Percentiles rank a stretch among this genome's conserved stretches.
These are phyloP conservation scores for Nasua narica DNA, from an alignment of 2,797 vertebrate species.

Conservation along the genomic window DNA sequence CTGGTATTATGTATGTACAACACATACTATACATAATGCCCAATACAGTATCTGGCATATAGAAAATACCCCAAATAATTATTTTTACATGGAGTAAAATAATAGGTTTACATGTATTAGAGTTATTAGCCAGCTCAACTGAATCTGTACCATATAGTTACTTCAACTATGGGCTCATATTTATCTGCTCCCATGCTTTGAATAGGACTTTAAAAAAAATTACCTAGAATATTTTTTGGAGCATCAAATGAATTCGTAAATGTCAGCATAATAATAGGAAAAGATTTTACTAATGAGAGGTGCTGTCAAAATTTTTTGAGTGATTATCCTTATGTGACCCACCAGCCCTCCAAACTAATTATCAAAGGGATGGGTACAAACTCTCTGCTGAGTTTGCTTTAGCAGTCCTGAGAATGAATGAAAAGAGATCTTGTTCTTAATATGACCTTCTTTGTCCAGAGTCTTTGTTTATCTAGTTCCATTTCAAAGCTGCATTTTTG, in stretches of 20 bases:
- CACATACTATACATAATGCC: not conserved
- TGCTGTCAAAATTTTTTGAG: conserved; percentile 70
- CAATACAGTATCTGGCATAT: not conserved
- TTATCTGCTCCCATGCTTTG: not conserved
- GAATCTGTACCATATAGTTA: not conserved
- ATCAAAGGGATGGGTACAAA: conserved; percentile 61
- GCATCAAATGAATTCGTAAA: conserved; percentile 63
- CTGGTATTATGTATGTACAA: not conserved
- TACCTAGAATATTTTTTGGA: conserved; percentile 19
- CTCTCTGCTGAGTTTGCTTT: conserved; percentile 54
- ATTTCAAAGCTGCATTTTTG: conserved; percentile 69
- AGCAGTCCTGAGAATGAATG: conserved; percentile 80
- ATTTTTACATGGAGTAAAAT: not conserved
- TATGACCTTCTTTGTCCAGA: conserved; percentile 81
- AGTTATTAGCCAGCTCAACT: not conserved
- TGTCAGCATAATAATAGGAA: conserved; percentile 61
- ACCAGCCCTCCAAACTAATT: conserved; percentile 51
- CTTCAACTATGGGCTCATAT: not conserved
- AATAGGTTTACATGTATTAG: not conserved
- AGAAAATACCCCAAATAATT: not conserved
- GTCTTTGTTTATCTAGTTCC: conserved; percentile 79
- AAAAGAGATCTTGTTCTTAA: conserved; percentile 82
- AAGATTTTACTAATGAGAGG: conserved; percentile 69
- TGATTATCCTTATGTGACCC: conserved; percentile 71
- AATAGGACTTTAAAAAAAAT: not conserved